These are phyloP conservation scores for Epinotia brunnichana DNA, from an alignment of 2,888 invertebrate genomes.

Conservation along the genomic window DNA sequence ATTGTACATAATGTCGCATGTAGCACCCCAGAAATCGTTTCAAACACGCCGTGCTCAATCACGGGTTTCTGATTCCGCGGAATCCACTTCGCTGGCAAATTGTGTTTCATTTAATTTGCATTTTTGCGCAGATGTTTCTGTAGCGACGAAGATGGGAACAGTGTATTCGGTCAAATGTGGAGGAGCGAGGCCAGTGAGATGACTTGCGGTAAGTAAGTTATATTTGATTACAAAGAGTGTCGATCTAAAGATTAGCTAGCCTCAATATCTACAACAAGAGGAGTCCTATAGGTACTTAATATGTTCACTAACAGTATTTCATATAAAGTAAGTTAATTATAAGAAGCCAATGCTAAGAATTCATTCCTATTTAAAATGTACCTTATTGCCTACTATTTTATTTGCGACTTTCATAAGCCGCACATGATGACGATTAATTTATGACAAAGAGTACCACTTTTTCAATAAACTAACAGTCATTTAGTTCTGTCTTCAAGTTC, in stretches of 20 bases:
- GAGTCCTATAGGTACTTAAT: too few species aligned
- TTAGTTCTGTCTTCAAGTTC: too few species aligned
- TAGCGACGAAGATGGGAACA: constrained; percentile 81
- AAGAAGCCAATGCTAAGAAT: too few species aligned
- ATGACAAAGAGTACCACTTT: too few species aligned
- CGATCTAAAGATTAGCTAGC: neutral
- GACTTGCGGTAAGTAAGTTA: constrained; percentile 86
- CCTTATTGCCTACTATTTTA: too few species aligned
- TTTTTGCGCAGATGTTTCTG: constrained; percentile 85
- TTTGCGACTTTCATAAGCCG: neutral
- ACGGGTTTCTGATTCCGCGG: constrained; percentile 21
- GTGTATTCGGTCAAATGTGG: constrained; percentile 87
- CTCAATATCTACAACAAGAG: too few species aligned
- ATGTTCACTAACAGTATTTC: too few species aligned
- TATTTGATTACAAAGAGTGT: neutral
- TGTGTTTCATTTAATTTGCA: constrained; percentile 43
- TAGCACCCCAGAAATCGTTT: constrained; percentile 32
- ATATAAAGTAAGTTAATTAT: too few species aligned
- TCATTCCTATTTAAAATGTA: too few species aligned
- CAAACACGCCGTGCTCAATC: constrained; percentile 38
- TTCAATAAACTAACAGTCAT: too few species aligned
- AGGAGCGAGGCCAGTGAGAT: constrained; percentile 82
- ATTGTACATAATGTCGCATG: constrained; percentile 29
- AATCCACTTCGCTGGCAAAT: constrained; percentile 41
- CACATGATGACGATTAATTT: too few species aligned